A percentile compares a stretch with the other conserved stretches of the same genome.
Conservation (phyloP, 2,888 invertebrate species). For the Thalpophila matura region DNA sequence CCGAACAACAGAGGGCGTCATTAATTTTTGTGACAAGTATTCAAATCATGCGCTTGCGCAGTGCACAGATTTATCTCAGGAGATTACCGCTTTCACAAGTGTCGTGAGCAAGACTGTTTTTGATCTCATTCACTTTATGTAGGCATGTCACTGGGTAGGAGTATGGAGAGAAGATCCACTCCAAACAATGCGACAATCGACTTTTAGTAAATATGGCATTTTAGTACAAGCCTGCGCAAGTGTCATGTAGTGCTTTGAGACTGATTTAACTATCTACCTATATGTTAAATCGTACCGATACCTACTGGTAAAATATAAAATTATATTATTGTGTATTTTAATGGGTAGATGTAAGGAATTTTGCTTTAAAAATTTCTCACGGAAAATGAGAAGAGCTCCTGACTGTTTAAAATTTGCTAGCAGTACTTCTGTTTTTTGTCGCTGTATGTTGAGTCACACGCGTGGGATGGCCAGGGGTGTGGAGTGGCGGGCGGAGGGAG, state of each 20-base stretch:
- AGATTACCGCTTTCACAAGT: conserved; percentile 69
- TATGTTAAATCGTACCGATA: too few relatives aligned
- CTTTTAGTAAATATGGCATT: not conserved
- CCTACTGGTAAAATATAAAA: too few relatives aligned
- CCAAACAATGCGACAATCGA: not conserved
- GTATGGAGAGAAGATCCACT: conserved; percentile 9
- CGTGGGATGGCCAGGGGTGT: conserved; percentile 25
- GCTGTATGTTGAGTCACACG: not conserved
- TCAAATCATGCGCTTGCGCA: conserved; percentile 62
- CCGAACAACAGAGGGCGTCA: conserved; percentile 46
- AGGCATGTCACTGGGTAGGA: not conserved
- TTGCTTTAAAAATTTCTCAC: too few relatives aligned
- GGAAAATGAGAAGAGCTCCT: too few relatives aligned
- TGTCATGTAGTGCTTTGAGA: too few relatives aligned
- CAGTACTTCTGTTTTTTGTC: conserved; percentile 24
- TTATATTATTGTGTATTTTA: too few relatives aligned
- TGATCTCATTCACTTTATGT: conserved; percentile 56
- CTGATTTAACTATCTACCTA: too few relatives aligned
- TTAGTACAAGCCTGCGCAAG: too few relatives aligned
- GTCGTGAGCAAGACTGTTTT: conserved; percentile 59
- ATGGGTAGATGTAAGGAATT: too few relatives aligned
- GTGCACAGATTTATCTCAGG: conserved; percentile 62
- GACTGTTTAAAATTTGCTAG: too few relatives aligned
- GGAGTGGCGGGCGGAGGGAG: not conserved
- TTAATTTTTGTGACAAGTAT: conserved; percentile 64